Conservation (phyloP, 2,113 vertebrate species). For the Heterotilapia buettikoferi region DNA sequence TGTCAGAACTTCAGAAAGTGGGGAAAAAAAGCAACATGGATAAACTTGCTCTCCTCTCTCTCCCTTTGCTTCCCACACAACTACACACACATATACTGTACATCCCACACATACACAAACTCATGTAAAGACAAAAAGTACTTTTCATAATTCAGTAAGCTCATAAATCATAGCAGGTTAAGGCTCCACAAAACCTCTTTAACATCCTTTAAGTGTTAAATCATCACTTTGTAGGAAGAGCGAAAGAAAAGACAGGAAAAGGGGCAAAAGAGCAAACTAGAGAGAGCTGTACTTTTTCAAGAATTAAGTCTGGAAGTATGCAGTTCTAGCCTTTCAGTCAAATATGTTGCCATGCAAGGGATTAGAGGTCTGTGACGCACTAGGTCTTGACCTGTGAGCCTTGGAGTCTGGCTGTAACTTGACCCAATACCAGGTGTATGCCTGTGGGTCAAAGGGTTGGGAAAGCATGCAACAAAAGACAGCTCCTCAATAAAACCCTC, state of each 20-base stretch:
- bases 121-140: constrained; percentile 56
- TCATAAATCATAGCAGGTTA: constrained; percentile 70
- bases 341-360: constrained; percentile 74
- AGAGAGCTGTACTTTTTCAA: constrained; percentile 51
- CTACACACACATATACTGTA: not conserved
- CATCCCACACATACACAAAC: constrained; percentile 29
- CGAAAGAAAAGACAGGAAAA: constrained; percentile 23
- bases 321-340: constrained; percentile 59
- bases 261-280: constrained; percentile 13
- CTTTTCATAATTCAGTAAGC: constrained; percentile 66
- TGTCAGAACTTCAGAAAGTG: constrained; percentile 22
- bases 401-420: constrained; percentile 83
- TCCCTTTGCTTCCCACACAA: not conserved
- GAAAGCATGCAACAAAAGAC: constrained; percentile 72
- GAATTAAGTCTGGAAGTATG: constrained; percentile 43
- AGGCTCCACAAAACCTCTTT: constrained; percentile 64
- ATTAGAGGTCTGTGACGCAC: constrained; percentile 77
- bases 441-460: constrained; percentile 84
- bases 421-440: constrained; percentile 94
- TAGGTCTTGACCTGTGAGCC: constrained; percentile 85
- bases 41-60: not conserved
- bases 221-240: constrained; percentile 58
- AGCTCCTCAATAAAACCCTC: constrained; percentile 70
- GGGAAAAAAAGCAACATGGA: not conserved
- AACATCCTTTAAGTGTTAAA: constrained; percentile 72